phyloP scores from a whole-genome alignment of 1,140 invertebrate species.

The Piezodorus guildinii region DNA sequence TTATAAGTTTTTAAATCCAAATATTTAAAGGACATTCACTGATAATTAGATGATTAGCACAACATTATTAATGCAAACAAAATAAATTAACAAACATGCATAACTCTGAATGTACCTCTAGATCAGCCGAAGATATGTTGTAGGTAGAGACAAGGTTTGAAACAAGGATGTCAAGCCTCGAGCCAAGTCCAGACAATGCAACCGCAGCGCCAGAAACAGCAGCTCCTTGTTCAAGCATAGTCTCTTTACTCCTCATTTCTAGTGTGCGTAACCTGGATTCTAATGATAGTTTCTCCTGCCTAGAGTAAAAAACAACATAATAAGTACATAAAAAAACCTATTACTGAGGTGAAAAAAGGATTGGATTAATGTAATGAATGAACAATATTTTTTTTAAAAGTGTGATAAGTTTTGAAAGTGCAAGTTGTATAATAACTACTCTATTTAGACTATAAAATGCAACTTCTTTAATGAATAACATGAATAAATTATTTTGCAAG shows the following conservation, averaged over 20 bases:
- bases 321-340: no score
- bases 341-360: no score
- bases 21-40: no score
- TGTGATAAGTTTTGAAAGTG: no score
- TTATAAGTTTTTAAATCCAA: no score
- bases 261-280: constrained; percentile 48
- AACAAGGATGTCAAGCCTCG: constrained; percentile 50
- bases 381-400: background rate
- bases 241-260: constrained; percentile 48
- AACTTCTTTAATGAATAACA: no score
- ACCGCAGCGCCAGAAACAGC: constrained; percentile 56
- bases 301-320: constrained; percentile 29
- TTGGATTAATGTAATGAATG: background rate
- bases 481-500: no score
- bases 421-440: no score
- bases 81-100: background rate
- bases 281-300: constrained; percentile 54
- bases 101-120: constrained; percentile 43
- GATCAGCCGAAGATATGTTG: constrained; percentile 58
- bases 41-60: no score
- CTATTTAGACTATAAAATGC: no score
- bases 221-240: constrained; percentile 54
- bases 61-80: no score
- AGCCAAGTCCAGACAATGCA: constrained; percentile 54
- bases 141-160: constrained; percentile 49